A percentile compares a stretch with the other conserved stretches of the same genome.
phyloP scores from a whole-genome alignment of 2,113 vertebrate species.

The Nannospalax galili region DNA sequence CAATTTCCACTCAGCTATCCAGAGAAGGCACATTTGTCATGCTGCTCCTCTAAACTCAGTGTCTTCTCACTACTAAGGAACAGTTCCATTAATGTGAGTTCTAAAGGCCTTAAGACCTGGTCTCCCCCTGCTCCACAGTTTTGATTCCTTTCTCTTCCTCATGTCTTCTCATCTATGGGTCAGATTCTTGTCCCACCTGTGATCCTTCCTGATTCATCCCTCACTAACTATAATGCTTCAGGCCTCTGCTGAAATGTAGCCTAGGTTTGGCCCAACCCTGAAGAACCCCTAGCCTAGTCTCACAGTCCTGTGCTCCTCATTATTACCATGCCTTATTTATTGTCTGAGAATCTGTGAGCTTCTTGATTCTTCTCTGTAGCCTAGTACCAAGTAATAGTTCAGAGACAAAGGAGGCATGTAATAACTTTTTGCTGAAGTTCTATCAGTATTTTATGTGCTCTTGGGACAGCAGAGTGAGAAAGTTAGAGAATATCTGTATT shows the following conservation, averaged over 20 bases:
- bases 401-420: background rate
- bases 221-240: background rate
- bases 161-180: background rate
- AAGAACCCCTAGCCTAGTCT: background rate
- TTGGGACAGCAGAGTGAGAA: background rate
- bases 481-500: slow-evolving; percentile 18
- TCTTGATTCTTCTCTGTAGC: background rate
- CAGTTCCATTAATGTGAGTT: background rate
- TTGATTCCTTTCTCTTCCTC: background rate
- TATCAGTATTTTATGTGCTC: background rate
- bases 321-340: background rate
- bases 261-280: background rate
- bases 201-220: background rate
- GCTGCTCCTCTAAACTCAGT: background rate
- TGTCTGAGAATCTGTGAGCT: background rate
- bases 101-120: background rate
- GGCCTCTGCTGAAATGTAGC: background rate
- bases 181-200: background rate
- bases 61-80: background rate
- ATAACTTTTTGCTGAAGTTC: background rate
- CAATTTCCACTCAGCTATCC: background rate
- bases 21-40: background rate
- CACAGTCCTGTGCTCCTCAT: background rate
- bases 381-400: background rate
- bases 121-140: background rate